phyloP scores from a whole-genome alignment of 2,797 vertebrate genomes.

The Pitangus sulphuratus region DNA sequence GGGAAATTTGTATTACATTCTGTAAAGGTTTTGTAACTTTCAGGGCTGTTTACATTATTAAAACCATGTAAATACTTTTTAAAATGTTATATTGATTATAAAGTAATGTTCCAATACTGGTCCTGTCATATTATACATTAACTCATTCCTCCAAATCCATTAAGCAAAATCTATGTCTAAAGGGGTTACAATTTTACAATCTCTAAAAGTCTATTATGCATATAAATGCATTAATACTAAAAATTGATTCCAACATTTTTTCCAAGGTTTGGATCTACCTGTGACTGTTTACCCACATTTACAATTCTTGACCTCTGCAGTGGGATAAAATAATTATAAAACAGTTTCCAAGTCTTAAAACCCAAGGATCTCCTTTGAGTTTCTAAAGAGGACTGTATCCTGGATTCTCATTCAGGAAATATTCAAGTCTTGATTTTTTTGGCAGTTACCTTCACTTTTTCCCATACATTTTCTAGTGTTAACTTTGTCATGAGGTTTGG shows the following conservation, averaged over 20 bases:
- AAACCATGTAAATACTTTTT: background rate
- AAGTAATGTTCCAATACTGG: background rate
- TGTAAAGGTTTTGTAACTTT: background rate
- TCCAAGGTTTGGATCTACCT: background rate
- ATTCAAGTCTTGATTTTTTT: background rate
- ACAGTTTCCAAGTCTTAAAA: background rate
- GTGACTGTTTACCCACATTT: background rate
- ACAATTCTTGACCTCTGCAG: background rate
- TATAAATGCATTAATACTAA: background rate
- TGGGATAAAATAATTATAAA: background rate
- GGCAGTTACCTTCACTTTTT: background rate
- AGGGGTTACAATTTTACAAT: background rate
- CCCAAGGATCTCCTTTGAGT: background rate
- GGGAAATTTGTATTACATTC: background rate
- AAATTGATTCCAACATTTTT: background rate
- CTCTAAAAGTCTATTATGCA: background rate
- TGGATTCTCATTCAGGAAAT: background rate
- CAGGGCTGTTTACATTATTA: background rate
- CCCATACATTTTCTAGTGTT: background rate
- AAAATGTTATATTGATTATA: background rate
- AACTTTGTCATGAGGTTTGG: background rate
- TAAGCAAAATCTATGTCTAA: background rate
- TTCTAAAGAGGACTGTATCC: background rate
- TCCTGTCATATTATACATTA: background rate
- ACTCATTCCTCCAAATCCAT: background rate